Percentiles rank a stretch among this genome's conserved stretches.
Evolutionary conservation across 2,797 vertebrate genomes (phyloP).

Genomic region (Lagodon rhomboides): DNA sequence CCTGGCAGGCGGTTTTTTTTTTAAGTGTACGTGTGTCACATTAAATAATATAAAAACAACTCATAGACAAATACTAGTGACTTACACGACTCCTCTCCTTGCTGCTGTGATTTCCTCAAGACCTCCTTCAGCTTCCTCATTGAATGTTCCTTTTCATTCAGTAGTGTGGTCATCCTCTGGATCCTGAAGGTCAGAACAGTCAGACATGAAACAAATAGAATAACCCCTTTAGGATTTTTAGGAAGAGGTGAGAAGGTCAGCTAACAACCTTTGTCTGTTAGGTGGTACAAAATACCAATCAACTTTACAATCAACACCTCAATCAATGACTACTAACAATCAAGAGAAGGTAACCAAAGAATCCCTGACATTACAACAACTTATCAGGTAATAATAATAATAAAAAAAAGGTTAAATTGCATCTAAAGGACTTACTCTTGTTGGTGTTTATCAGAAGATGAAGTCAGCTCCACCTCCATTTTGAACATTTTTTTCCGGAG

Average conservation of each 20-base stretch:
- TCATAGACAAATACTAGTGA: background rate
- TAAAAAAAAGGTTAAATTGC: too few species aligned
- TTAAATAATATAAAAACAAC: background rate
- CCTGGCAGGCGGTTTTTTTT: background rate
- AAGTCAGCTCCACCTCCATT: conserved; percentile 86
- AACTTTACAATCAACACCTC: too few species aligned
- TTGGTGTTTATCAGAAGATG: conserved; percentile 81
- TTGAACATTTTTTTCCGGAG: conserved; percentile 87
- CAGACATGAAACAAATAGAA: background rate
- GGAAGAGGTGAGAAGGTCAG: background rate
- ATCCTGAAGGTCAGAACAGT: conserved; percentile 69
- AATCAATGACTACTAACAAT: background rate
- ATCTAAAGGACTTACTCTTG: conserved; percentile 81
- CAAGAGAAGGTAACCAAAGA: background rate
- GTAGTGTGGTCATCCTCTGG: conserved; percentile 79
- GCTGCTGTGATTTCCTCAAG: conserved; percentile 85
- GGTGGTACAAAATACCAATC: too few species aligned
- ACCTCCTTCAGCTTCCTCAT: conserved; percentile 89
- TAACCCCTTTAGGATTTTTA: background rate
- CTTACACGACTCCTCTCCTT: conserved; percentile 89
- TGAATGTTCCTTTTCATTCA: conserved; percentile 85
- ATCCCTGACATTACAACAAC: background rate
- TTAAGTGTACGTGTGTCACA: too few species aligned
- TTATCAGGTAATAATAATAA: too few species aligned
- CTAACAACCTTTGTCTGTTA: too few species aligned